Conservation (phyloP, 2,888 invertebrate genomes). For the Sarcophaga rosellei region DNA sequence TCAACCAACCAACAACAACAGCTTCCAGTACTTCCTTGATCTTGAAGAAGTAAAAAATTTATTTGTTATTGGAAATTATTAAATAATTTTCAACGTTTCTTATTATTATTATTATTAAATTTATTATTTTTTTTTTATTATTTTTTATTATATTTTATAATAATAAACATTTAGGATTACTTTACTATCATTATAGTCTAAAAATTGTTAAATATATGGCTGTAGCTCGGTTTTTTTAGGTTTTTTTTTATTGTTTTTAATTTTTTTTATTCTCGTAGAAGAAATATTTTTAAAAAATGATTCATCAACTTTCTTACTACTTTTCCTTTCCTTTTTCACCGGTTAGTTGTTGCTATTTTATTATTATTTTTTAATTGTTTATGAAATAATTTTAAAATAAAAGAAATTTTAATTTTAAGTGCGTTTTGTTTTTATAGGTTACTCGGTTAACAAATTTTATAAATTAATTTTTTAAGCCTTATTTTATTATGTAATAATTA, state of each 20-base stretch:
- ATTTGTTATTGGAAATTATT: background rate
- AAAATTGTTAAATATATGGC: too few relatives aligned
- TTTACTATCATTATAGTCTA: too few relatives aligned
- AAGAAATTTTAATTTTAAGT: background rate
- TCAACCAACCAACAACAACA: too few relatives aligned
- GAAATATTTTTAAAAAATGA: too few relatives aligned
- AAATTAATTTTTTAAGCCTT: background rate
- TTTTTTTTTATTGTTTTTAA: too few relatives aligned
- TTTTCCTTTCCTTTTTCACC: too few relatives aligned
- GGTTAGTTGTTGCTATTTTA: background rate
- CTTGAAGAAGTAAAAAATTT: constrained; percentile 3
- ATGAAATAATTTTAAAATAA: too few relatives aligned
- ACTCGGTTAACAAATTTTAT: constrained; percentile 33
- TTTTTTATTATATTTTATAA: constrained; percentile 14
- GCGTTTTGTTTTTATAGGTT: background rate
- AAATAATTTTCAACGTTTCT: constrained; percentile 24
- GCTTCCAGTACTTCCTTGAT: too few relatives aligned
- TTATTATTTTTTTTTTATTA: constrained; percentile 48
- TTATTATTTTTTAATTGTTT: background rate
- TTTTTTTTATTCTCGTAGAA: too few relatives aligned
- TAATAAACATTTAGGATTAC: background rate
- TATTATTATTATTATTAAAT: constrained; percentile 27
- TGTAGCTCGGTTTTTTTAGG: too few relatives aligned
- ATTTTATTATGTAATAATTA: background rate
- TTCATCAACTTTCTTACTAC: too few relatives aligned